Percentiles rank a stretch among this genome's conserved stretches.
These are phyloP conservation scores for Pyrrhosoma nymphula DNA, from an alignment of 2,888 invertebrate genomes.

Conservation along the genomic window DNA sequence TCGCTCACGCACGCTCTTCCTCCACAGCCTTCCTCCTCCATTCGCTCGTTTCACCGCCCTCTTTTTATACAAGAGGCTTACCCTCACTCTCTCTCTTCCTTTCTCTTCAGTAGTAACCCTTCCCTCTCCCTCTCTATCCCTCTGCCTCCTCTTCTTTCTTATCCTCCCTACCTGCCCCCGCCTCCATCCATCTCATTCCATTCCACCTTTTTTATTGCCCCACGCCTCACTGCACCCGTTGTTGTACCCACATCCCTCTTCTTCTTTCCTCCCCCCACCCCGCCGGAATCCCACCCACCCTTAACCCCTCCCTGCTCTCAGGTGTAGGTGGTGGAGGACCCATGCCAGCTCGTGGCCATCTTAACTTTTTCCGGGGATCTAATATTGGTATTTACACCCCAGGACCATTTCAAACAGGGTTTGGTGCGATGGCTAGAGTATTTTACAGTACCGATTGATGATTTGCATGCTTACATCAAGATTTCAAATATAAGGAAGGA, in stretches of 20 bases:
- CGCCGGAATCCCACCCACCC: not conserved
- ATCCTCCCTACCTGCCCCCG: not conserved
- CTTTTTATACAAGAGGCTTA: not conserved
- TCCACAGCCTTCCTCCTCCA: not conserved
- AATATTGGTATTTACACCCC: not conserved
- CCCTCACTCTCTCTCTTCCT: not conserved
- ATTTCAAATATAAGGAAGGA: too few relatives aligned
- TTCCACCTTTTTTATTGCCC: conserved; percentile 46
- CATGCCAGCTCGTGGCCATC: not conserved
- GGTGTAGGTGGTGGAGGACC: not conserved
- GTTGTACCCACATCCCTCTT: conserved; percentile 25
- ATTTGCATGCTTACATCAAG: too few relatives aligned
- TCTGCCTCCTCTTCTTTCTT: too few relatives aligned
- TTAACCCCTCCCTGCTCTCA: not conserved
- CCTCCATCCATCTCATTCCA: conserved; percentile 5
- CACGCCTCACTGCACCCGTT: conserved; percentile 55
- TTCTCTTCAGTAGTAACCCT: not conserved
- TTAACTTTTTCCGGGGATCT: not conserved
- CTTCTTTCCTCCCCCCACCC: not conserved
- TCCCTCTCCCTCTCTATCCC: too few relatives aligned
- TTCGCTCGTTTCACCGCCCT: not conserved
- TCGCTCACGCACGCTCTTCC: not conserved
- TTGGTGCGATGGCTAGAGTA: too few relatives aligned
- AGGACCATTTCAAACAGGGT: too few relatives aligned
- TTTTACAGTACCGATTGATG: too few relatives aligned